Conservation (phyloP, 2,113 vertebrate species). For the Phocoena phocoena region DNA sequence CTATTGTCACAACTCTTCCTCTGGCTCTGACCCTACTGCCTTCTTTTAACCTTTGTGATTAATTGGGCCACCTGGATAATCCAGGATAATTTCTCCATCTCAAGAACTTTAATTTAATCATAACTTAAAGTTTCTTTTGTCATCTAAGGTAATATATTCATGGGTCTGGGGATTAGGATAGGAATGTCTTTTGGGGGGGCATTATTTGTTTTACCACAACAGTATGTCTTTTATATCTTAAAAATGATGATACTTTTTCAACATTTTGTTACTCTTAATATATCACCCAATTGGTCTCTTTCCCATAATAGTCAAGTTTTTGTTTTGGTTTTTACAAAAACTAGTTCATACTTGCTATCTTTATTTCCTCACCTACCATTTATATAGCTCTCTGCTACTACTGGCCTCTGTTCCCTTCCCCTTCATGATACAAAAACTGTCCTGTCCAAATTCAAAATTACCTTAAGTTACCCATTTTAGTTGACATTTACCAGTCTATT, state of each 20-base stretch:
- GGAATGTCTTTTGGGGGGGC: background rate
- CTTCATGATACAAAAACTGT: background rate
- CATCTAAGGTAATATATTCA: background rate
- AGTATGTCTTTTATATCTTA: background rate
- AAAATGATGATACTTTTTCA: background rate
- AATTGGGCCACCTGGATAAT: background rate
- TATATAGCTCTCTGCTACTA: background rate
- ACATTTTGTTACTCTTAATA: background rate
- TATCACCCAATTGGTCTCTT: background rate
- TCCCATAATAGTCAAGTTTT: background rate
- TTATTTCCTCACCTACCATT: background rate
- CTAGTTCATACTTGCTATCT: background rate
- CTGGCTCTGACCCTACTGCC: background rate
- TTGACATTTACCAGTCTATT: background rate
- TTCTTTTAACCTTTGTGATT: background rate
- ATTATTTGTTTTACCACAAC: background rate
- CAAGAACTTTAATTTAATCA: constrained; percentile 4
- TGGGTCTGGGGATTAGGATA: background rate
- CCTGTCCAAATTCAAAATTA: constrained; percentile 36
- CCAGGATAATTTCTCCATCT: background rate
- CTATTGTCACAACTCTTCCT: background rate
- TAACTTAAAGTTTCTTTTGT: background rate
- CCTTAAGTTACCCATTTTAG: background rate
- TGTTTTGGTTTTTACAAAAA: background rate
- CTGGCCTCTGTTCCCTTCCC: background rate